These are phyloP conservation scores for Drosophila varians DNA, from an alignment of 1,140 invertebrate genomes.

Conservation along the genomic window DNA sequence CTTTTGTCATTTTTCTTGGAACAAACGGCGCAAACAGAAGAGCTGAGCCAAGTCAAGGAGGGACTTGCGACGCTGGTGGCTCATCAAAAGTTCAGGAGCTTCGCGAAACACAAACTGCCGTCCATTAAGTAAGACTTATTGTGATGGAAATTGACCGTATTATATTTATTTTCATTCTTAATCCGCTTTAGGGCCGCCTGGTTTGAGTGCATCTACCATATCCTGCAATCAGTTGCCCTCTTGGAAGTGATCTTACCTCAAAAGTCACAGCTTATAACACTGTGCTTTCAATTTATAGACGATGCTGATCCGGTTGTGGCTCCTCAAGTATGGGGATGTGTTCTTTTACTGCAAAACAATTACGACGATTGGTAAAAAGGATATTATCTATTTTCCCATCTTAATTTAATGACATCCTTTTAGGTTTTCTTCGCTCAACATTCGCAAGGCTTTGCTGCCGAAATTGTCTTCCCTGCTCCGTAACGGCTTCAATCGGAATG, in stretches of 20 bases:
- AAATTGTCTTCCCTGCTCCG: constrained; percentile 88
- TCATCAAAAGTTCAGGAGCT: constrained; percentile 90
- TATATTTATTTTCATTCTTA: no score
- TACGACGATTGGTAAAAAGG: constrained; percentile 74
- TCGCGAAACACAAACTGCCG: constrained; percentile 85
- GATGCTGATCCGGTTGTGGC: constrained; percentile 88
- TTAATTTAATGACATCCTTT: no score
- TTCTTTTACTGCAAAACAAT: constrained; percentile 67
- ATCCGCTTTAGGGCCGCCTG: constrained; percentile 84
- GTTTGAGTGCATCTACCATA: constrained; percentile 87
- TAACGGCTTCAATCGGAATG: constrained; percentile 90
- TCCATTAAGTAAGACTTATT: constrained; percentile 83
- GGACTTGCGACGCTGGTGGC: constrained; percentile 44
- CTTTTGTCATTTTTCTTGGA: constrained; percentile 87
- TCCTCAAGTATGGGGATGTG: constrained; percentile 87
- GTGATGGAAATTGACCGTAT: not conserved
- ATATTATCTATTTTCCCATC: not conserved
- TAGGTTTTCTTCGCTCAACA: constrained; percentile 88
- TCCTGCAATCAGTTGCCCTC: constrained; percentile 85
- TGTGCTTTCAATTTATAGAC: constrained; percentile 88
- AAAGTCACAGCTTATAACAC: constrained; percentile 85
- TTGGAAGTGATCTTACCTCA: constrained; percentile 84
- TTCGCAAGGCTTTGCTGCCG: constrained; percentile 89
- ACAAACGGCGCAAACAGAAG: constrained; percentile 84
- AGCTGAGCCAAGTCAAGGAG: constrained; percentile 83